A percentile compares a stretch with the other conserved stretches of the same genome.
phyloP scores from a whole-genome alignment of 2,113 vertebrate genomes.

The Lophotis ruficrista region DNA sequence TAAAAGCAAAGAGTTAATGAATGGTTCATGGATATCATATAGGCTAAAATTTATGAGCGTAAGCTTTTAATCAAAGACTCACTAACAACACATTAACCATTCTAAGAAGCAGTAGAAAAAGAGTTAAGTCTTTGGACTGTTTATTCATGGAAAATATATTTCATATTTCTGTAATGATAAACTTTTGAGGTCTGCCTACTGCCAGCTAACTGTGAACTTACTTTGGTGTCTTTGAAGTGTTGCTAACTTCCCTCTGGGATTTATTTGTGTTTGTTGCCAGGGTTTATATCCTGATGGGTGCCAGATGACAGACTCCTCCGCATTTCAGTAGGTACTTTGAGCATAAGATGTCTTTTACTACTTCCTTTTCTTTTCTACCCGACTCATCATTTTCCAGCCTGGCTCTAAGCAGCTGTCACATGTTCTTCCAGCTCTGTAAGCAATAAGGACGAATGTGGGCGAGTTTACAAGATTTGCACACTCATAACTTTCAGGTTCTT shows the following conservation, averaged over 20 bases:
- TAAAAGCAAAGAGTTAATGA: not conserved
- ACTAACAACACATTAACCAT: not conserved
- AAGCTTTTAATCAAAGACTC: not conserved
- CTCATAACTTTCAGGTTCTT: constrained; percentile 18
- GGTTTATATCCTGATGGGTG: constrained; percentile 31
- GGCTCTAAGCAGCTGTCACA: constrained; percentile 50
- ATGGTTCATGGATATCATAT: not conserved
- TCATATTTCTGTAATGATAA: not conserved
- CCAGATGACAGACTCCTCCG: constrained; percentile 53
- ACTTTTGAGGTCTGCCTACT: not conserved
- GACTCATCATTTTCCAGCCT: constrained; percentile 9
- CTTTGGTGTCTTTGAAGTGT: constrained; percentile 48
- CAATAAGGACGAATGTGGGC: not conserved
- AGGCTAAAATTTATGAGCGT: not conserved
- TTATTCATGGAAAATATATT: not conserved
- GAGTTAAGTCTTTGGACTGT: not conserved
- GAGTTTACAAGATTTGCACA: constrained; percentile 20
- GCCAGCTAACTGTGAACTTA: not conserved
- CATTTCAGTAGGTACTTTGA: constrained; percentile 22
- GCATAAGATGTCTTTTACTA: constrained; percentile 35
- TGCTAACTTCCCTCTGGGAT: constrained; percentile 22
- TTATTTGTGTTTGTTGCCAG: constrained; percentile 42
- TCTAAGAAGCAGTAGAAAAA: not conserved
- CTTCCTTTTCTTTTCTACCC: constrained; percentile 36
- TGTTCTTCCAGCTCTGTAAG: constrained; percentile 30